Conservation (phyloP, 2,797 vertebrate genomes). For the Botia kubotai region DNA sequence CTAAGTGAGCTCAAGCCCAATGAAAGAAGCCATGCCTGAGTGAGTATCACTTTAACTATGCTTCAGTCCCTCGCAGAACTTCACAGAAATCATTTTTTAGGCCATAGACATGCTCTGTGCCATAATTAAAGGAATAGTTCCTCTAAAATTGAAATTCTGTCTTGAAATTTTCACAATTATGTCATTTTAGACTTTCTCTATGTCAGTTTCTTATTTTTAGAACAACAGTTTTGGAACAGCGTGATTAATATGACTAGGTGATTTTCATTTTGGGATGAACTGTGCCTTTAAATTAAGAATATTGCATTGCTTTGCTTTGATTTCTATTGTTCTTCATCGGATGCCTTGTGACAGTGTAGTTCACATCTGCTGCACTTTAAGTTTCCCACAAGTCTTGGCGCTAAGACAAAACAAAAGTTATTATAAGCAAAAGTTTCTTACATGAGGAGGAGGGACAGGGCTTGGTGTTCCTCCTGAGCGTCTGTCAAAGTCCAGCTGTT, state of each 20-base stretch:
- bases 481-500: slow-evolving; percentile 75
- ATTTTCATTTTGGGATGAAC: not conserved
- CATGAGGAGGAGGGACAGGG: slow-evolving; percentile 64
- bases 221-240: too few relatives aligned
- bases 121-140: not conserved
- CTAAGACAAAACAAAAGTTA: slow-evolving; percentile 14
- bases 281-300: slow-evolving; percentile 3
- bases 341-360: not conserved
- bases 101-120: not conserved
- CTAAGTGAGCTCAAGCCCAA: slow-evolving; percentile 26
- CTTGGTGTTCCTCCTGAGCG: slow-evolving; percentile 68
- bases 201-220: not conserved
- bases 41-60: slow-evolving; percentile 13
- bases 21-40: slow-evolving; percentile 18
- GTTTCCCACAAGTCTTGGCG: slow-evolving; percentile 21
- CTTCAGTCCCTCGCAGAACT: not conserved
- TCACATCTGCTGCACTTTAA: not conserved
- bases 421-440: slow-evolving; percentile 59
- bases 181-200: not conserved
- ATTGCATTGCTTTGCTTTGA: slow-evolving; percentile 17
- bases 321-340: slow-evolving; percentile 10
- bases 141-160: not conserved
- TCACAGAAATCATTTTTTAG: not conserved
- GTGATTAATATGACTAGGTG: not conserved
- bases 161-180: not conserved